Evolutionary conservation across 1,140 invertebrate species (phyloP).

Genomic region (Drosophila ohnishii): DNA sequence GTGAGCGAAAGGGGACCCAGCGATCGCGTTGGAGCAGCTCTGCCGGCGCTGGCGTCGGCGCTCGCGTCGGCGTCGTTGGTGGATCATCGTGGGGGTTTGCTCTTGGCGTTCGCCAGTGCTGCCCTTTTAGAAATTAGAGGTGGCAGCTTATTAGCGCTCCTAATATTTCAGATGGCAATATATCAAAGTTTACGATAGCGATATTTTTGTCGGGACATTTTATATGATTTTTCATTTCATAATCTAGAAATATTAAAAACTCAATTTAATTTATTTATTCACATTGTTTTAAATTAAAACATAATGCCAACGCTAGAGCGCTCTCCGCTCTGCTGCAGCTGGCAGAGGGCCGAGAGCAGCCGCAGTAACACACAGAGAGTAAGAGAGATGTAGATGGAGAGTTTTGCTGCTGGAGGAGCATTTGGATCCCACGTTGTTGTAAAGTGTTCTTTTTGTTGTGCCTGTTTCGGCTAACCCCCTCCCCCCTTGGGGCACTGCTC

Average conservation of each 20-base stretch:
- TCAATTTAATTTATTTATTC: too few species aligned
- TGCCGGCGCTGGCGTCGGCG: not conserved
- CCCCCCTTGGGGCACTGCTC: conserved; percentile 3
- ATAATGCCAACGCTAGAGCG: not conserved
- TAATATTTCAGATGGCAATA: not conserved
- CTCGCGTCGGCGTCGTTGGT: conserved; percentile 1
- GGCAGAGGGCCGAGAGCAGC: conserved; percentile 13
- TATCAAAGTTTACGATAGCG: too few species aligned
- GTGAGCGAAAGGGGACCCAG: conserved; percentile 19
- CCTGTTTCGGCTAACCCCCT: conserved; percentile 5
- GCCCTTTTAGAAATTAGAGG: not conserved
- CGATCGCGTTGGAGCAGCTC: conserved; percentile 27
- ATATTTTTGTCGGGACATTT: too few species aligned
- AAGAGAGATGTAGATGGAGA: conserved; percentile 10
- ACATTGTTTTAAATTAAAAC: not conserved
- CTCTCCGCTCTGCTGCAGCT: not conserved
- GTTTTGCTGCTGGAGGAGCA: conserved; percentile 29
- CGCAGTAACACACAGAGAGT: not conserved
- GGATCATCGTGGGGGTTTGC: conserved; percentile 18
- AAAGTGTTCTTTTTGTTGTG: conserved; percentile 29
- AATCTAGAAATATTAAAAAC: not conserved
- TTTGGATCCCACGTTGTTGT: conserved; percentile 54
- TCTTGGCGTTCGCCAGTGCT: conserved; percentile 24
- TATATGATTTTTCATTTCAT: too few species aligned
- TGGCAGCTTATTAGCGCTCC: not conserved